phyloP scores from a whole-genome alignment of 2,888 invertebrate genomes.

The Cetonia aurata region DNA sequence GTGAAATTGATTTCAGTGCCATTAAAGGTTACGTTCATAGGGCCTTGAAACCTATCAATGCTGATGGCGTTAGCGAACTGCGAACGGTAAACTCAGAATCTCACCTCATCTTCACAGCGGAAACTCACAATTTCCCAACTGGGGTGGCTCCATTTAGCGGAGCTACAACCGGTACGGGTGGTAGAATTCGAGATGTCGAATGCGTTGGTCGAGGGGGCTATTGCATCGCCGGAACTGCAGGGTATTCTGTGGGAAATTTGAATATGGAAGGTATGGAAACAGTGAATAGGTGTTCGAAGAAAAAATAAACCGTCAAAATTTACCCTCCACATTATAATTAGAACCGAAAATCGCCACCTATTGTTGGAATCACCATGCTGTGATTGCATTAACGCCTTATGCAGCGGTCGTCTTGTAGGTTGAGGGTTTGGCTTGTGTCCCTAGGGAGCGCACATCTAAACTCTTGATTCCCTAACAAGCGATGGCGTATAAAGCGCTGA shows the following conservation, averaged over 20 bases:
- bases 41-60: constrained; percentile 76
- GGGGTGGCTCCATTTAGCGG: constrained; percentile 98
- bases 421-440: too few species aligned
- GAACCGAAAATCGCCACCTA: too few species aligned
- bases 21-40: constrained; percentile 85
- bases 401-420: too few species aligned
- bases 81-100: constrained; percentile 71
- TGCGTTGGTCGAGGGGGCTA: constrained; percentile 94
- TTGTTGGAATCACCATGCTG: too few species aligned
- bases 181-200: constrained; percentile 94
- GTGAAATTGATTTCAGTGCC: constrained; percentile 74
- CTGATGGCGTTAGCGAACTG: constrained; percentile 75
- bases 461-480: too few species aligned
- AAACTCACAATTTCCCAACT: constrained; percentile 99
- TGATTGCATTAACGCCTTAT: too few species aligned
- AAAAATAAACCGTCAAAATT: too few species aligned
- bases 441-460: too few species aligned
- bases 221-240: constrained; percentile 95
- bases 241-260: constrained; percentile 95
- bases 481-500: too few species aligned
- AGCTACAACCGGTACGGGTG: constrained; percentile 98
- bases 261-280: constrained; percentile 81
- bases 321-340: too few species aligned
- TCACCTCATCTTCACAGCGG: constrained; percentile 97
- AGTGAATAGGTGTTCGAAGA: neutral